Percentiles rank a stretch among this genome's conserved stretches.
These are phyloP conservation scores for Aethes cnicana DNA, from an alignment of 2,888 invertebrate species.

Conservation along the genomic window DNA sequence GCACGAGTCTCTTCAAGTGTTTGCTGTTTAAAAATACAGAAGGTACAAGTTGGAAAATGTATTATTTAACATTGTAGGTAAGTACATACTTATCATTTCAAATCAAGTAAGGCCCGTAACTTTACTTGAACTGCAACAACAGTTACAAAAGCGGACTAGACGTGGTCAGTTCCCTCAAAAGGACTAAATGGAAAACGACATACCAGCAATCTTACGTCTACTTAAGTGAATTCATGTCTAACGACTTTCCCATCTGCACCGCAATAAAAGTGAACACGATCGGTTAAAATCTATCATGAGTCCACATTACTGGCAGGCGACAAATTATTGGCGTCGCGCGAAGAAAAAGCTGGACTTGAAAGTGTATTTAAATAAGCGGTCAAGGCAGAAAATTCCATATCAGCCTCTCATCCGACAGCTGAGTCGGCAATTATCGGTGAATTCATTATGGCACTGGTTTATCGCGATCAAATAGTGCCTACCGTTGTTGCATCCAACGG, in stretches of 20 bases:
- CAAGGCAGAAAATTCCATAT: constrained; percentile 7
- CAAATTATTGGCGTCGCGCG: constrained; percentile 24
- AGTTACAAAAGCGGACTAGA: constrained; percentile 11
- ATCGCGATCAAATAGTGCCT: constrained; percentile 23
- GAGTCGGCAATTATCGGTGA: constrained; percentile 22
- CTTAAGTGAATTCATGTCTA: constrained; percentile 28
- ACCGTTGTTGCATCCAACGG: constrained; percentile 59
- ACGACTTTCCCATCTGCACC: constrained; percentile 30
- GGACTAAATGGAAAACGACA: constrained; percentile 28
- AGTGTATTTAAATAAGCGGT: constrained; percentile 17
- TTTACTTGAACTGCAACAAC: constrained; percentile 16
- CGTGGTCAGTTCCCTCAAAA: constrained; percentile 25
- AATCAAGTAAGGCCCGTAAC: constrained; percentile 11
- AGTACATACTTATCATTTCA: constrained; percentile 14
- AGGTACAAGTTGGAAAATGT: constrained; percentile 11
- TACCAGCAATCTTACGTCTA: constrained; percentile 27
- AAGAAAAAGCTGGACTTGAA: constrained; percentile 25
- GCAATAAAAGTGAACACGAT: constrained; percentile 30
- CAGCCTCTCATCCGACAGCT: neutral
- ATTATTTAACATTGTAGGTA: constrained; percentile 24
- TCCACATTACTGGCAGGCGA: constrained; percentile 15
- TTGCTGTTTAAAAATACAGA: constrained; percentile 1
- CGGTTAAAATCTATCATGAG: constrained; percentile 23
- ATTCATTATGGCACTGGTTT: constrained; percentile 20
- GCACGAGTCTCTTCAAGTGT: constrained; percentile 26